These are phyloP conservation scores for Achatina immaculata DNA, from an alignment of 1,140 invertebrate genomes.

Conservation along the genomic window DNA sequence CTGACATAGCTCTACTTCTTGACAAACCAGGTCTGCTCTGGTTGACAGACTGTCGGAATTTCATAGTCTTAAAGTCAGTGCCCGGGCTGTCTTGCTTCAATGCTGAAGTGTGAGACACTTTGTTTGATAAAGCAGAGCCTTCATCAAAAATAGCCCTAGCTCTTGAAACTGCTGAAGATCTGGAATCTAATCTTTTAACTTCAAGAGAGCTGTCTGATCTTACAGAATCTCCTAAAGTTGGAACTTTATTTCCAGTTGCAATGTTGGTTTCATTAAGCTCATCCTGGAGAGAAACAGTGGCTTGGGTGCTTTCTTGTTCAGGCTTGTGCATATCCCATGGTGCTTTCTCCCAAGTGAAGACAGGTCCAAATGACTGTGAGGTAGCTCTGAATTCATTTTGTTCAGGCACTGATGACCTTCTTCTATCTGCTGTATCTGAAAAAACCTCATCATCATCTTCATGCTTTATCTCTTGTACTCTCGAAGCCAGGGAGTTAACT, in stretches of 20 bases:
- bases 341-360: slow-evolving; percentile 2
- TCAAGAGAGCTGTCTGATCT: neutral
- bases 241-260: neutral
- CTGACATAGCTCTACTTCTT: neutral
- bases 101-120: neutral
- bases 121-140: neutral
- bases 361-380: neutral
- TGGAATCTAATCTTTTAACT: neutral
- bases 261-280: neutral
- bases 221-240: neutral
- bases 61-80: neutral
- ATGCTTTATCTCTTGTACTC: neutral
- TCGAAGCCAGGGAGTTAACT: neutral
- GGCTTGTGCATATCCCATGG: neutral
- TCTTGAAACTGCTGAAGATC: neutral
- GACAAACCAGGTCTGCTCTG: neutral
- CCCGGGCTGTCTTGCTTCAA: neutral
- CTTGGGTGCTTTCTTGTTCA: neutral
- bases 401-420: neutral
- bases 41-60: neutral
- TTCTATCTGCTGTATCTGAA: neutral
- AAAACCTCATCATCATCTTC: neutral
- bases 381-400: neutral
- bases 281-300: neutral
- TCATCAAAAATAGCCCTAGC: neutral